phyloP scores from a whole-genome alignment of 2,888 invertebrate genomes.

The Erebia ligea region DNA sequence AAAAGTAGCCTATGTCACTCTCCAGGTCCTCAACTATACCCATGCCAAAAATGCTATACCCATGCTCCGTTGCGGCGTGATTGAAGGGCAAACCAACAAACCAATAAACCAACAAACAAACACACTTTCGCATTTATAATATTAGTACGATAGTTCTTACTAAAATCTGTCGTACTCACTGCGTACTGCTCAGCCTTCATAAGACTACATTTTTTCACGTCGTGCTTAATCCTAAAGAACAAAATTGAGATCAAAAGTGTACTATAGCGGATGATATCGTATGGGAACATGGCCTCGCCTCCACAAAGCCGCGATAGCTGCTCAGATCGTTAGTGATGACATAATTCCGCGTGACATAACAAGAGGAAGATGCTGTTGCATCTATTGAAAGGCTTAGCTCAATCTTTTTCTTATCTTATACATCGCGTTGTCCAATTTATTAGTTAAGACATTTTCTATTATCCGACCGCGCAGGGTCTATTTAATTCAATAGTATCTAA shows the following conservation, averaged over 20 bases:
- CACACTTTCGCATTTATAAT: too few species aligned
- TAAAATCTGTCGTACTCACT: too few species aligned
- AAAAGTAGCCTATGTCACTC: too few species aligned
- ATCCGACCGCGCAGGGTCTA: too few species aligned
- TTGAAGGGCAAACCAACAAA: too few species aligned
- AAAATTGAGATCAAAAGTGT: neutral
- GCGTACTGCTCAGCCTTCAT: too few species aligned
- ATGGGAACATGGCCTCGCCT: neutral
- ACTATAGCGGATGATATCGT: neutral
- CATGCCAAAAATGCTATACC: too few species aligned
- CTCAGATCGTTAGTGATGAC: conserved; percentile 29
- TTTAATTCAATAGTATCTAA: too few species aligned
- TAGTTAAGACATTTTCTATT: neutral
- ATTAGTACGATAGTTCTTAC: too few species aligned
- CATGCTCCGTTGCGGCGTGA: too few species aligned
- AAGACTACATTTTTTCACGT: neutral
- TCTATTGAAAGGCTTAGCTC: conserved; percentile 17
- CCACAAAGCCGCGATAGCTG: conserved; percentile 7
- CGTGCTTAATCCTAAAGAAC: neutral
- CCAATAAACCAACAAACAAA: too few species aligned
- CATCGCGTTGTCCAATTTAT: conserved; percentile 6
- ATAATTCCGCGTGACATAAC: conserved; percentile 32
- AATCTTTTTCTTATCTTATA: conserved; percentile 7
- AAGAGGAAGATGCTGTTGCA: conserved; percentile 9
- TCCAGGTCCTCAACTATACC: too few species aligned